These are phyloP conservation scores for Sinocyclocheilus maitianheensis DNA, from an alignment of 2,113 vertebrate species.

Conservation along the genomic window DNA sequence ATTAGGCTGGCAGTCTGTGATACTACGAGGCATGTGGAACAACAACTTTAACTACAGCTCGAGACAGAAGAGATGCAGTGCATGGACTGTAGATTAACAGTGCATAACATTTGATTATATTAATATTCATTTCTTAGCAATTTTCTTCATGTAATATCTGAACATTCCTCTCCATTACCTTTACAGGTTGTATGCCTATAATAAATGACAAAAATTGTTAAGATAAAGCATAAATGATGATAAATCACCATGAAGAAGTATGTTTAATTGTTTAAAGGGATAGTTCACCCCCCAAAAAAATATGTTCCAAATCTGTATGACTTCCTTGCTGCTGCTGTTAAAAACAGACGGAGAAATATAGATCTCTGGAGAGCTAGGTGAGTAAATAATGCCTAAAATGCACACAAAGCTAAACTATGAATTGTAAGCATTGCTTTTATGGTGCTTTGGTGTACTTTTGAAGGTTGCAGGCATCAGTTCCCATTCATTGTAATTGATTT, in stretches of 20 bases:
- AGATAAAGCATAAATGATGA: too few relatives aligned
- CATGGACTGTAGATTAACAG: neutral
- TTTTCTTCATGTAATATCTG: neutral
- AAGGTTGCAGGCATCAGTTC: too few relatives aligned
- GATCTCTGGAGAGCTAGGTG: too few relatives aligned
- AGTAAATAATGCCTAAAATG: neutral
- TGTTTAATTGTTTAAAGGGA: too few relatives aligned
- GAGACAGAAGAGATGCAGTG: conserved; percentile 14
- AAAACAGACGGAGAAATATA: too few relatives aligned
- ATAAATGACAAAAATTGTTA: neutral
- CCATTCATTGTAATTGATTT: too few relatives aligned
- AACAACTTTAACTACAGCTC: conserved; percentile 38
- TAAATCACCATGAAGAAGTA: too few relatives aligned
- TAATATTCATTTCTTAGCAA: neutral
- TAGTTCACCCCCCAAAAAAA: too few relatives aligned
- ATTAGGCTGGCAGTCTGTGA: conserved; percentile 57
- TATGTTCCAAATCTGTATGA: too few relatives aligned
- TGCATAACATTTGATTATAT: neutral
- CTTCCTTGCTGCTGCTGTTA: too few relatives aligned
- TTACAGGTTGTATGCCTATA: neutral
- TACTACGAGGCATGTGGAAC: conserved; percentile 28
- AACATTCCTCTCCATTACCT: neutral
- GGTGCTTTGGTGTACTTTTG: too few relatives aligned
- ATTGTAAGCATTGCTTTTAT: too few relatives aligned
- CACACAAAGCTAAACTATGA: neutral